Conservation (phyloP, 2,888 invertebrate genomes). For the Caenorhabditis sp. region DNA sequence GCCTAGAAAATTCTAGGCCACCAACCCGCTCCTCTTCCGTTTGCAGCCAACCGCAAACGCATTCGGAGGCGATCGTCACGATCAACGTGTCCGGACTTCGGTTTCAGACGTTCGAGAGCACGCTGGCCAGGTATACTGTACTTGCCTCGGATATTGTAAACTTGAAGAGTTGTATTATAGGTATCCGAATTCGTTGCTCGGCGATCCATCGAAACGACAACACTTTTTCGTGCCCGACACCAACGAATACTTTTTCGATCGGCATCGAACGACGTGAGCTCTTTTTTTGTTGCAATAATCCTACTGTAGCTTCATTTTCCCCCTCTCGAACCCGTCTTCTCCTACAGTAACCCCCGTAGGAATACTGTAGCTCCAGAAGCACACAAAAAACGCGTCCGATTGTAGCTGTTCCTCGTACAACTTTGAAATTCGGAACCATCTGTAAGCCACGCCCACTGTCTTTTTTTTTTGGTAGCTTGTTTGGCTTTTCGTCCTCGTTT, state of each 20-base stretch:
- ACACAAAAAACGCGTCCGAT: too few species aligned
- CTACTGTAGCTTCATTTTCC: too few species aligned
- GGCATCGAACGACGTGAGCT: constrained; percentile 74
- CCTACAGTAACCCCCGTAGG: too few species aligned
- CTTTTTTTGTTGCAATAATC: background rate
- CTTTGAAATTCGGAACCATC: too few species aligned
- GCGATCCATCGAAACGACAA: constrained; percentile 72
- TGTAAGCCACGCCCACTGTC: too few species aligned
- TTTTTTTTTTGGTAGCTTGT: too few species aligned
- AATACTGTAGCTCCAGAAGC: too few species aligned
- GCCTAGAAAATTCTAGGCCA: background rate
- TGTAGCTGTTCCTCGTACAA: too few species aligned
- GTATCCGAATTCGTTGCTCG: constrained; percentile 76
- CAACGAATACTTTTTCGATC: constrained; percentile 78
- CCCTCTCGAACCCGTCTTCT: too few species aligned
- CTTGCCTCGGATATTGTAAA: background rate
- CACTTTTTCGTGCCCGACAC: constrained; percentile 70
- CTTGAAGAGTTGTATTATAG: constrained; percentile 25
- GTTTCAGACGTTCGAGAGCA: constrained; percentile 76
- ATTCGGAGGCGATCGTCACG: constrained; percentile 67
- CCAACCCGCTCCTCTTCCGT: background rate
- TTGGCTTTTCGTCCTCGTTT: too few species aligned
- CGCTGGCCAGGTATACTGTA: constrained; percentile 61
- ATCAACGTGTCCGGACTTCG: constrained; percentile 77
- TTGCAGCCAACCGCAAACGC: constrained; percentile 10